A percentile compares a stretch with the other conserved stretches of the same genome.
Conservation (phyloP, 2,888 invertebrate species). For the Xanthorhoe spadicearia region DNA sequence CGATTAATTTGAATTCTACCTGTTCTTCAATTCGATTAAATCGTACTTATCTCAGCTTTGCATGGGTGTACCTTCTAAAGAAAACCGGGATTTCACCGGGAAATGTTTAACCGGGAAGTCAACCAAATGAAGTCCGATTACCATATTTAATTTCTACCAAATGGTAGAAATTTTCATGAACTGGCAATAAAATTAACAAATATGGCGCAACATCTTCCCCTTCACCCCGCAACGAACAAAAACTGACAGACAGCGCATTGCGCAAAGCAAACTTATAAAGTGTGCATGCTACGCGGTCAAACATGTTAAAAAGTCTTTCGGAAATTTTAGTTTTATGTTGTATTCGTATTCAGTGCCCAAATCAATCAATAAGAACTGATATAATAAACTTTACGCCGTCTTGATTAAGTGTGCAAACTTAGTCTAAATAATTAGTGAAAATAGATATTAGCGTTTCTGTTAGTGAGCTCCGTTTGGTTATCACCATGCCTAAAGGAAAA, state of each 20-base stretch:
- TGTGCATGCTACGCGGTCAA: slow-evolving; percentile 82
- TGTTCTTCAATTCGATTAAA: too few relatives aligned
- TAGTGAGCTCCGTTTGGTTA: slow-evolving; percentile 64
- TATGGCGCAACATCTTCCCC: slow-evolving; percentile 63
- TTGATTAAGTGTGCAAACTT: slow-evolving; percentile 87
- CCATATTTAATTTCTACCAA: neutral
- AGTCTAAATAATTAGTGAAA: slow-evolving; percentile 79
- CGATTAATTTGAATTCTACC: too few relatives aligned
- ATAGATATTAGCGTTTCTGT: slow-evolving; percentile 82
- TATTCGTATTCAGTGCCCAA: slow-evolving; percentile 89
- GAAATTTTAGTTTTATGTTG: slow-evolving; percentile 88
- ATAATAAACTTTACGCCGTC: slow-evolving; percentile 91
- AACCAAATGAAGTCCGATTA: neutral
- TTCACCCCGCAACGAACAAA: slow-evolving; percentile 36
- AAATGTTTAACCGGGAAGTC: too few relatives aligned
- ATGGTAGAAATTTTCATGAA: slow-evolving; percentile 20
- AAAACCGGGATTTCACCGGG: too few relatives aligned
- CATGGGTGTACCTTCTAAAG: too few relatives aligned
- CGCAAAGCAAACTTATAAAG: slow-evolving; percentile 73
- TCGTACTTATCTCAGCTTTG: too few relatives aligned
- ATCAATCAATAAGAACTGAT: slow-evolving; percentile 89
- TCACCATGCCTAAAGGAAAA: slow-evolving; percentile 91
- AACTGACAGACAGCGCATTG: slow-evolving; percentile 78
- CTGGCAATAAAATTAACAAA: slow-evolving; percentile 57
- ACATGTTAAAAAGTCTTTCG: slow-evolving; percentile 91